Evolutionary conservation across 2,113 vertebrate genomes (phyloP).

Genomic region (Callipepla squamata): DNA sequence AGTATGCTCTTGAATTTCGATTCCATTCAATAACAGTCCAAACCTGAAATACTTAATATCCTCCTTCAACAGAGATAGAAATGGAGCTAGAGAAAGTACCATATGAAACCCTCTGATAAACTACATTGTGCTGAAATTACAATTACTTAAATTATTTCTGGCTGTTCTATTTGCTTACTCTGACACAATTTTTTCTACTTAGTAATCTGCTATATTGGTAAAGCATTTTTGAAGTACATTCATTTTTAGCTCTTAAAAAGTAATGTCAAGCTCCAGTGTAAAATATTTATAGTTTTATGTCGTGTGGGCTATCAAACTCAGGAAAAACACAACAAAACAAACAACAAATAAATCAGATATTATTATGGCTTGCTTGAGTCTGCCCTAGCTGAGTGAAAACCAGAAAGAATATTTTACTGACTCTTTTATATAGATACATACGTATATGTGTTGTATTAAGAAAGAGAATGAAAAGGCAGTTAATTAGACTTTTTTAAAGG

Average conservation of each 20-base stretch:
- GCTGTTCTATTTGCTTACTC: background rate
- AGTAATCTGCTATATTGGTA: background rate
- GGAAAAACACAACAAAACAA: background rate
- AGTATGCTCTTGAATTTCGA: background rate
- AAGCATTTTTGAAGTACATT: background rate
- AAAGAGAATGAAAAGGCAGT: background rate
- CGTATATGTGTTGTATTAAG: rapidly evolving
- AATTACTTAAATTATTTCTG: background rate
- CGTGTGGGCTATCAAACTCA: background rate
- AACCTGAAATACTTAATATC: background rate
- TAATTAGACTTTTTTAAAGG: background rate
- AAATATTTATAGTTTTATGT: background rate
- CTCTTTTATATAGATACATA: background rate
- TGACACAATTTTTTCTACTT: background rate
- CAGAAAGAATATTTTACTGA: background rate
- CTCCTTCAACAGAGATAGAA: background rate
- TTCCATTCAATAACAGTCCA: background rate
- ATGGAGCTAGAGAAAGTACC: background rate
- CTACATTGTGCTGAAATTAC: background rate
- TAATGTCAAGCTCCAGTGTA: background rate
- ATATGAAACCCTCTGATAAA: background rate
- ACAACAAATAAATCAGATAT: background rate
- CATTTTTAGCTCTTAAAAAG: background rate
- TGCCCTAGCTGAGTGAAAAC: background rate
- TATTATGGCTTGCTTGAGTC: background rate